Conservation (phyloP, 2,113 vertebrate species). For the Numida meleagris region DNA sequence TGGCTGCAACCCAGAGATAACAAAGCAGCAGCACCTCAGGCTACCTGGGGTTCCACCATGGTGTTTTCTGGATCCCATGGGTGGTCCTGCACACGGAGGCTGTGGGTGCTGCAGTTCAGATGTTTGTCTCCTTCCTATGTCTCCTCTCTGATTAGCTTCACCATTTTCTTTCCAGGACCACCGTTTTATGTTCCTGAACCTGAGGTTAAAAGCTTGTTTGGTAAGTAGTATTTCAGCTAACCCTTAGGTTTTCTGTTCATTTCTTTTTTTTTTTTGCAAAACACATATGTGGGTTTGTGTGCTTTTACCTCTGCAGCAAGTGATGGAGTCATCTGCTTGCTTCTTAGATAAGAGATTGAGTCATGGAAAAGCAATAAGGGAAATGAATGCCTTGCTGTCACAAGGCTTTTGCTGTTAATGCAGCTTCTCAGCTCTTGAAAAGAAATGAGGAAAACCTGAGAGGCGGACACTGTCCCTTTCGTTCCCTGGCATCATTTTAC, state of each 20-base stretch:
- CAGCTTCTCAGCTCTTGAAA: neutral
- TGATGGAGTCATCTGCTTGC: neutral
- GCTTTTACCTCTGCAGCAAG: neutral
- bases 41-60: neutral
- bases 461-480: neutral
- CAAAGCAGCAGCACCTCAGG: neutral
- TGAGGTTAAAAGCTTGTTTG: constrained; percentile 74
- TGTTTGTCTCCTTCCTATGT: neutral
- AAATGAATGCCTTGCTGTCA: neutral
- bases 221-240: constrained; percentile 64
- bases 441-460: neutral
- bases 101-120: neutral
- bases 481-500: neutral
- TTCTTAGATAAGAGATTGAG: neutral
- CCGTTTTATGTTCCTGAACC: constrained; percentile 76
- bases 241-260: neutral
- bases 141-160: neutral
- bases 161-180: constrained; percentile 66
- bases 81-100: neutral
- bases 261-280: neutral
- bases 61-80: neutral
- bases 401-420: neutral
- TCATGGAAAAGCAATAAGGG: neutral
- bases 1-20: neutral
- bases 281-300: neutral